These are phyloP conservation scores for Triplophysa bombifrons DNA, from an alignment of 2,797 vertebrate species.

Conservation along the genomic window DNA sequence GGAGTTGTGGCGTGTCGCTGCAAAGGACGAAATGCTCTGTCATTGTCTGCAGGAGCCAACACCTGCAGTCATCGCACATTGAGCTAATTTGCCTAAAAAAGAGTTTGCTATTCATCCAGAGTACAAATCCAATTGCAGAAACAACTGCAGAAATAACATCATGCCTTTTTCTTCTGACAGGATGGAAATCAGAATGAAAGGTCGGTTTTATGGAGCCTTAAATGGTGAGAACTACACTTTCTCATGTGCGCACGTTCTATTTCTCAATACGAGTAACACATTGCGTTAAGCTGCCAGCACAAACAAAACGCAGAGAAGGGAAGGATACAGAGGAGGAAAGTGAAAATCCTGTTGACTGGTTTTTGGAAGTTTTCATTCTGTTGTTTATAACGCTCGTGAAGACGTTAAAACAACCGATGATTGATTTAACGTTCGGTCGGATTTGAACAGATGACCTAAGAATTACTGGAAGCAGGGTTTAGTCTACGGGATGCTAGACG, in stretches of 20 bases:
- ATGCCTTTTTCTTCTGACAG: constrained; percentile 61
- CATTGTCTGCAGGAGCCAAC: constrained; percentile 63
- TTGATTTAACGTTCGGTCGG: constrained; percentile 31
- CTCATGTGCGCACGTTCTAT: constrained; percentile 67
- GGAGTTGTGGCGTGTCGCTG: constrained; percentile 33
- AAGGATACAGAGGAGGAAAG: constrained; percentile 27
- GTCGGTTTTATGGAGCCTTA: constrained; percentile 51
- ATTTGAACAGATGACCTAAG: constrained; percentile 17
- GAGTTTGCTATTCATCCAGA: constrained; percentile 63
- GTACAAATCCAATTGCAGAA: constrained; percentile 68
- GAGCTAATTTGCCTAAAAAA: constrained; percentile 70
- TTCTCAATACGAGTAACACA: constrained; percentile 67
- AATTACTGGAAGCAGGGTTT: constrained; percentile 38
- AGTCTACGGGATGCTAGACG: constrained; percentile 32
- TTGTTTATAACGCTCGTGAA: constrained; percentile 43
- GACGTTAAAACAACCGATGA: constrained; percentile 32
- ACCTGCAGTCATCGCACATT: constrained; percentile 62
- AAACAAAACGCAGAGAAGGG: constrained; percentile 43
- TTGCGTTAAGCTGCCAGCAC: constrained; percentile 58
- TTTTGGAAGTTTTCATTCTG: constrained; percentile 25
- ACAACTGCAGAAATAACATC: constrained; percentile 60
- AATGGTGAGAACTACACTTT: constrained; percentile 52
- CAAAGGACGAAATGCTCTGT: constrained; percentile 56
- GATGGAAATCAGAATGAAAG: constrained; percentile 66
- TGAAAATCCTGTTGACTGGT: constrained; percentile 32